These are phyloP conservation scores for Mesembrinibis cayennensis DNA, from an alignment of 2,113 vertebrate genomes.

Conservation along the genomic window DNA sequence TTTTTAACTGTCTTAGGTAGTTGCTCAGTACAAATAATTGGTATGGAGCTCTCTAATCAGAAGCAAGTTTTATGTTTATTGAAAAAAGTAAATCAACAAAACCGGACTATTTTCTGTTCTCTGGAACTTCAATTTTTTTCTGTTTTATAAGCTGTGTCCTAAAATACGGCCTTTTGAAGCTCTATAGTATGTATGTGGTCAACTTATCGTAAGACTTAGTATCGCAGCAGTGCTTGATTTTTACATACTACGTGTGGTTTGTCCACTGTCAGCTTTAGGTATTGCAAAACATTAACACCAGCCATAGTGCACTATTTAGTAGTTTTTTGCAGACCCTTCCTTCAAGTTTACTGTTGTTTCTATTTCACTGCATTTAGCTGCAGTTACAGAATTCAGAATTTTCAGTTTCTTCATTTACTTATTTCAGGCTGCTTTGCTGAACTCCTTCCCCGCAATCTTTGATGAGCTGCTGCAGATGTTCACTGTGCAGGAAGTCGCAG, in stretches of 20 bases:
- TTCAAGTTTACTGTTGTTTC: not conserved
- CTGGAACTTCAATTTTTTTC: not conserved
- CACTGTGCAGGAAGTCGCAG: slow-evolving; percentile 93
- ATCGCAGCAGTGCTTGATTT: not conserved
- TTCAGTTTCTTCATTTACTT: not conserved
- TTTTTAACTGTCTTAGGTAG: not conserved
- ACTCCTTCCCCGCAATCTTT: slow-evolving; percentile 95
- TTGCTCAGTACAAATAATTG: not conserved
- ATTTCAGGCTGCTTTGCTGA: slow-evolving; percentile 89
- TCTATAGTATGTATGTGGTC: not conserved
- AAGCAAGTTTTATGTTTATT: not conserved
- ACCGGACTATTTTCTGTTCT: not conserved
- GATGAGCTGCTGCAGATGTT: slow-evolving; percentile 99
- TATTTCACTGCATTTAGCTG: not conserved
- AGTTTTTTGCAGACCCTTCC: not conserved
- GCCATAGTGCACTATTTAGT: accelerated
- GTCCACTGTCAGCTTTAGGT: not conserved
- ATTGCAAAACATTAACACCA: not conserved
- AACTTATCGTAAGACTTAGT: not conserved
- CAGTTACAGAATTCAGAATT: not conserved
- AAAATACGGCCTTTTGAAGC: not conserved
- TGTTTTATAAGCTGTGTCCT: not conserved
- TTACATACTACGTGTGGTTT: accelerated
- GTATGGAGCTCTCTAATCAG: not conserved
- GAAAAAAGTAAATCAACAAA: not conserved